Percentiles rank a stretch among this genome's conserved stretches.
Conservation (phyloP, 2,113 vertebrate genomes). For the Synodontis membranacea region DNA sequence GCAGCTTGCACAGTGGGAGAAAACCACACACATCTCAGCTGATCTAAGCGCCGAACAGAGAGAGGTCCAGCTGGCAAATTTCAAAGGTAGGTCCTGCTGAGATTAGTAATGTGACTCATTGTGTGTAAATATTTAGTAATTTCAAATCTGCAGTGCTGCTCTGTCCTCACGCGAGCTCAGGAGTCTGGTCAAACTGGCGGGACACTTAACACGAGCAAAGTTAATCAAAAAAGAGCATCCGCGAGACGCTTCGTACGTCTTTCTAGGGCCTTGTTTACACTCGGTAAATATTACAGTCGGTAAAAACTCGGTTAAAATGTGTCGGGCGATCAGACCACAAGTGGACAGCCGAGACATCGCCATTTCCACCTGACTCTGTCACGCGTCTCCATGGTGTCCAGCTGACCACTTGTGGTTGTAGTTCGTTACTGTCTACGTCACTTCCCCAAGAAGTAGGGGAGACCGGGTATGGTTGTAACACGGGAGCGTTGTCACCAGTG, state of each 20-base stretch:
- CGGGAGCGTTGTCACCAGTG: no score
- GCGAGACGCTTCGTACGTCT: neutral
- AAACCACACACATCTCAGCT: constrained; percentile 51
- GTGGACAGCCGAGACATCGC: no score
- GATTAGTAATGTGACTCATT: neutral
- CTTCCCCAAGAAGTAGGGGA: no score
- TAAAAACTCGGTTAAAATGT: no score
- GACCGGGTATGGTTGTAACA: no score
- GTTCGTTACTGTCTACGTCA: no score
- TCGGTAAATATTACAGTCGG: no score
- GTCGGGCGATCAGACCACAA: no score
- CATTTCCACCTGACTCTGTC: no score
- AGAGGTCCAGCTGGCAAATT: constrained; percentile 56
- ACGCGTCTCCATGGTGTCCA: no score
- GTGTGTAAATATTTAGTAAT: neutral
- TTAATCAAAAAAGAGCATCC: neutral
- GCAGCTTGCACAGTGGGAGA: constrained; percentile 66
- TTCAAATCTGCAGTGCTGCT: neutral
- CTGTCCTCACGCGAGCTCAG: neutral
- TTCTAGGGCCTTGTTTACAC: no score
- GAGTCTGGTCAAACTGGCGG: neutral
- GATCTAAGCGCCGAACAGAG: constrained; percentile 58
- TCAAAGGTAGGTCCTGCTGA: constrained; percentile 64
- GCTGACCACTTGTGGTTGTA: no score
- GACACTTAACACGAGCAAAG: neutral